Base-by-base conservation (phyloP, 1,140 invertebrate genomes). In the Bombus haemorrhoidalis region DNA sequence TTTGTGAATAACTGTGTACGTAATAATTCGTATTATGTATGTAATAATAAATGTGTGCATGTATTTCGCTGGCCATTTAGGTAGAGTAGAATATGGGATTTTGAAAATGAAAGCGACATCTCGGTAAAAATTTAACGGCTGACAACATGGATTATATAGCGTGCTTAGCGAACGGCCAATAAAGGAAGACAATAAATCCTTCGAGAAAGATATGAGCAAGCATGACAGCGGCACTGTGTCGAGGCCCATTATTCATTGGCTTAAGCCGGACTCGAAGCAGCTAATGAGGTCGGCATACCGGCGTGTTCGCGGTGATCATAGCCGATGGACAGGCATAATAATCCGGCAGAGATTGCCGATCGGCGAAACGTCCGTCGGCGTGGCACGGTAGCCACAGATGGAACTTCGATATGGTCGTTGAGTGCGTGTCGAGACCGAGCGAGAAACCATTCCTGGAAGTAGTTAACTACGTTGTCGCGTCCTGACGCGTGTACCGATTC, bases 291-390 rank as follows among this genome's bases (percentile, higher is more conserved):
- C 87, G 90, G 84, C 89, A 91, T 91, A 90, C 90, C 90, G 87
- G 64, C 89, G 85, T 91, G 90, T 91, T 88, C 85, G 85, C 81
- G 83, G 85, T 80, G 87, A 90, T 91, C 90, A 89, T 89, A 90
- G 88, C 79, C 88, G 79, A 87, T 89, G 87, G 90, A 91, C 90
- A 89, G 86, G 87, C 91, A 91, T 91, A 89, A 92, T 92, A 92
- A 90, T 91, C 90, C 87, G 83, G 32, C 79, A 86, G 91, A 90
- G 87, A 91, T 92, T 85, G 87, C 87, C 83, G 90, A 92, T 91
- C 90, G 87, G 85, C 84, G 89, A 88, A 90, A 87, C 85, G 89
- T 91, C 85, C 81, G 74, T 83, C 81, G 88, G 85, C 89, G 91
- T 90, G 80, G 85, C 83, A 90, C 90, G 86, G 91, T 91, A 91